Percentiles rank a stretch among this genome's conserved stretches.
These are phyloP conservation scores for Paramisgurnus dabryanus DNA, from an alignment of 2,113 vertebrate species.

Conservation along the genomic window DNA sequence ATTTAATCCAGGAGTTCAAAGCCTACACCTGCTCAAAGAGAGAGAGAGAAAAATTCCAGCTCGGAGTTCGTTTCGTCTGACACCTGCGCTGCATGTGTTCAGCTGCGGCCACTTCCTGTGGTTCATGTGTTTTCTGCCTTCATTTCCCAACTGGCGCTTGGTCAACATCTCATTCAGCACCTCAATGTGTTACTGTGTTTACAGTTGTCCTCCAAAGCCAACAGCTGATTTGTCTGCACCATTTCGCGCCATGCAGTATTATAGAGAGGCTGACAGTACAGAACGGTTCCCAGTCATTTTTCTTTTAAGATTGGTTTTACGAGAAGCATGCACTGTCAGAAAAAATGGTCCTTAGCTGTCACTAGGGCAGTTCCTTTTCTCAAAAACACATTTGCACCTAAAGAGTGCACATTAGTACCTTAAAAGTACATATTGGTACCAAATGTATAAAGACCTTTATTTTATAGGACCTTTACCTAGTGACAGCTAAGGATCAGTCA, in stretches of 20 bases:
- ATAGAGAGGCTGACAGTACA: conserved; percentile 7
- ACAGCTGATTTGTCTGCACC: conserved; percentile 49
- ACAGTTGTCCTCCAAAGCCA: conserved; percentile 57
- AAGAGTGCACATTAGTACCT: too few species aligned
- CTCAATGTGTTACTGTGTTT: conserved; percentile 60
- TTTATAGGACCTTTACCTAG: too few species aligned
- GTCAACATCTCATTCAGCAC: conserved; percentile 62
- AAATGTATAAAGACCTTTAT: too few species aligned
- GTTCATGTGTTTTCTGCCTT: conserved; percentile 55
- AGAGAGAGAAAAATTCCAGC: conserved; percentile 36
- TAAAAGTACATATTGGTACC: too few species aligned
- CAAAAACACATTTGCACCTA: too few species aligned
- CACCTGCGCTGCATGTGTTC: conserved; percentile 41
- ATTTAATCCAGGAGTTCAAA: conserved; percentile 41
- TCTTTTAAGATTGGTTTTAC: conserved; percentile 41
- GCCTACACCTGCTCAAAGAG: conserved; percentile 53
- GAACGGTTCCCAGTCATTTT: conserved; percentile 37
- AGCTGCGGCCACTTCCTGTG: conserved; percentile 26
- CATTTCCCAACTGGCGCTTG: conserved; percentile 59
- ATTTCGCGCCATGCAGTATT: conserved; percentile 46
- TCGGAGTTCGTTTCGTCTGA: conserved; percentile 38
- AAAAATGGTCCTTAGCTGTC: too few species aligned
- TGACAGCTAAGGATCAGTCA: too few species aligned
- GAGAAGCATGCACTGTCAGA: background rate
- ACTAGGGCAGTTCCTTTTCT: too few species aligned